phyloP scores from a whole-genome alignment of 2,113 vertebrate genomes.

The Xenopus tropicalis region DNA sequence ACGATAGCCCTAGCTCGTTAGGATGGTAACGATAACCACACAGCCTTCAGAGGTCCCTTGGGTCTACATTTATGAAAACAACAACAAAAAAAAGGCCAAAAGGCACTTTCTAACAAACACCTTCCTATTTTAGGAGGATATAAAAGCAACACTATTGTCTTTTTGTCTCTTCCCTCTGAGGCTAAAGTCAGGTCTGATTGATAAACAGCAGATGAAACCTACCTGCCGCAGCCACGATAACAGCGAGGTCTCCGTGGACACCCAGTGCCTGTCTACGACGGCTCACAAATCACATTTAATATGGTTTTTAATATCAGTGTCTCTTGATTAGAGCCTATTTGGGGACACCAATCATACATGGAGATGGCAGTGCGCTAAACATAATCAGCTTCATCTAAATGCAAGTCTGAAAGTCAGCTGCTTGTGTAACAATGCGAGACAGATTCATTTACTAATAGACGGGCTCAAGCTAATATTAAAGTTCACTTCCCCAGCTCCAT shows the following conservation, averaged over 20 bases:
- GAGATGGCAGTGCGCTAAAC: background rate
- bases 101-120: slow-evolving; percentile 1
- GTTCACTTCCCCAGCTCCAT: background rate
- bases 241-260: background rate
- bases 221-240: background rate
- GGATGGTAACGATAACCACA: slow-evolving; percentile 13
- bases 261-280: background rate
- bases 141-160: background rate
- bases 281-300: background rate
- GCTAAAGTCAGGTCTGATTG: background rate
- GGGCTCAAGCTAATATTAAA: background rate
- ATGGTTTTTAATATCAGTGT: background rate
- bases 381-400: background rate
- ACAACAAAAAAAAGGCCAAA: background rate
- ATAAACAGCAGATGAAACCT: background rate
- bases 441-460: background rate
- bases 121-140: background rate
- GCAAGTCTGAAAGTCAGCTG: background rate
- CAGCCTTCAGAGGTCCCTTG: background rate
- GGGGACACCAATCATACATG: background rate
- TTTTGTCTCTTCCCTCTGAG: background rate
- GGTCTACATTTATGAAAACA: background rate
- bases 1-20: slow-evolving; percentile 28
- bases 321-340: background rate
- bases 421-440: background rate